phyloP scores from a whole-genome alignment of 2,797 vertebrate genomes.

The Acrossocheilus wenchowensis region DNA sequence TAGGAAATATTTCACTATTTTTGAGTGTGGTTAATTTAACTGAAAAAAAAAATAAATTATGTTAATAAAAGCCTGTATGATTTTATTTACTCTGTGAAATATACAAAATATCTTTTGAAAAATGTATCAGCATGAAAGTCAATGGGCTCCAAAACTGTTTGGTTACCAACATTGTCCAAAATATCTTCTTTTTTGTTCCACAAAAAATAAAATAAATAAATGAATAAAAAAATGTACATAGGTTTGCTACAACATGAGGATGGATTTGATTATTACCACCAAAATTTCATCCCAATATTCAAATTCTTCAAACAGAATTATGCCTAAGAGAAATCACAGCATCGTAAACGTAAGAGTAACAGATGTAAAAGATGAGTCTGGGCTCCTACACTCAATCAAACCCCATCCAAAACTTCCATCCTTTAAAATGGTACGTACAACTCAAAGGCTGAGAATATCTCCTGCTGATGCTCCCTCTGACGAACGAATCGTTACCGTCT shows the following conservation, averaged over 20 bases:
- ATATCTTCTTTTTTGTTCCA: background rate
- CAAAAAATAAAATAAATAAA: background rate
- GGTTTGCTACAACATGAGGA: background rate
- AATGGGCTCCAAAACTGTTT: background rate
- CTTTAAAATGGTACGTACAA: constrained; percentile 37
- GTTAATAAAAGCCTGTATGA: too few relatives aligned
- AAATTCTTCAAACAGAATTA: background rate
- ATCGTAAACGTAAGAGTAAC: background rate
- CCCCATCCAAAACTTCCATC: constrained; percentile 32
- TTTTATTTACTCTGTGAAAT: too few relatives aligned
- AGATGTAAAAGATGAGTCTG: background rate
- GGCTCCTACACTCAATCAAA: constrained; percentile 33
- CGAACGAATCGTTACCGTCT: constrained; percentile 34
- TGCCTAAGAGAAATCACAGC: background rate
- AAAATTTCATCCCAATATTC: background rate
- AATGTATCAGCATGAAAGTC: background rate
- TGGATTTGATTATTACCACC: background rate
- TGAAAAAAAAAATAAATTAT: too few relatives aligned
- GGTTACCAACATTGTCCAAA: background rate
- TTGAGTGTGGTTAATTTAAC: too few relatives aligned
- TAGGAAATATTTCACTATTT: too few relatives aligned
- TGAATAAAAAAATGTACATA: too few relatives aligned
- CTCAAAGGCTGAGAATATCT: constrained; percentile 46
- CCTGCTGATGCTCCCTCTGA: constrained; percentile 48
- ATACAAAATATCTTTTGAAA: too few relatives aligned